These are phyloP conservation scores for Haliclona indistincta DNA, from an alignment of 37 sponge, comb jelly and placozoan species.

Conservation along the genomic window DNA sequence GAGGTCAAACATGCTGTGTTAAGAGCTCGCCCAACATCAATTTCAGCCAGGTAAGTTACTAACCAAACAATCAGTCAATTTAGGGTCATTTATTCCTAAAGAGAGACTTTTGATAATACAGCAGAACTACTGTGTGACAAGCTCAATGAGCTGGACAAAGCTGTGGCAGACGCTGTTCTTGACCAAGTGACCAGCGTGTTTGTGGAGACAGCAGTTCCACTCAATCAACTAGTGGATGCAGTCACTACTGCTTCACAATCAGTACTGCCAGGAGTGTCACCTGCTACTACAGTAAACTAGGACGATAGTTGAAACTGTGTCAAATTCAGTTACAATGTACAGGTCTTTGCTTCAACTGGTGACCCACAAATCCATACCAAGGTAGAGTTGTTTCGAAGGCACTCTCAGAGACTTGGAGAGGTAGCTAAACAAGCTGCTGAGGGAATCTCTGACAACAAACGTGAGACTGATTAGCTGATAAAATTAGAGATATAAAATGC, in stretches of 20 bases:
- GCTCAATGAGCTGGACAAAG: constrained; percentile 59
- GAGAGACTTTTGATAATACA: constrained; percentile 54
- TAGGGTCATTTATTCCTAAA: no score
- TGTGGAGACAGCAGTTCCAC: constrained; percentile 64
- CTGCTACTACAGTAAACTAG: background rate
- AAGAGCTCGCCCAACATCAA: no score
- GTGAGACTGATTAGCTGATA: constrained; percentile 26
- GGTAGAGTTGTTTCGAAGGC: constrained; percentile 64
- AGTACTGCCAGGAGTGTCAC: background rate
- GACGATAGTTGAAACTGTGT: background rate
- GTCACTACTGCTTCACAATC: constrained; percentile 17
- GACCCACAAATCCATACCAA: constrained; percentile 2
- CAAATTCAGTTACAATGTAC: background rate
- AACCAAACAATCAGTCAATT: no score
- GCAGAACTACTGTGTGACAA: constrained; percentile 69
- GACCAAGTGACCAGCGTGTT: constrained; percentile 73
- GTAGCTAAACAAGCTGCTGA: constrained; percentile 81
- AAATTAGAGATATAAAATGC: background rate
- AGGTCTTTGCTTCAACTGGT: background rate
- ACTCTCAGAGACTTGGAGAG: constrained; percentile 70
- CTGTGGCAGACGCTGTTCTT: constrained; percentile 63
- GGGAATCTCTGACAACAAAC: constrained; percentile 49
- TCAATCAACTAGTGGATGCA: constrained; percentile 65
- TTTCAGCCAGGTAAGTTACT: no score
- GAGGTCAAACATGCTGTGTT: no score